Evolutionary conservation across 2,797 vertebrate species (phyloP), one percentile per base, ranked within the genome.

Genomic region (Stomatorhinus walkeri): DNA sequence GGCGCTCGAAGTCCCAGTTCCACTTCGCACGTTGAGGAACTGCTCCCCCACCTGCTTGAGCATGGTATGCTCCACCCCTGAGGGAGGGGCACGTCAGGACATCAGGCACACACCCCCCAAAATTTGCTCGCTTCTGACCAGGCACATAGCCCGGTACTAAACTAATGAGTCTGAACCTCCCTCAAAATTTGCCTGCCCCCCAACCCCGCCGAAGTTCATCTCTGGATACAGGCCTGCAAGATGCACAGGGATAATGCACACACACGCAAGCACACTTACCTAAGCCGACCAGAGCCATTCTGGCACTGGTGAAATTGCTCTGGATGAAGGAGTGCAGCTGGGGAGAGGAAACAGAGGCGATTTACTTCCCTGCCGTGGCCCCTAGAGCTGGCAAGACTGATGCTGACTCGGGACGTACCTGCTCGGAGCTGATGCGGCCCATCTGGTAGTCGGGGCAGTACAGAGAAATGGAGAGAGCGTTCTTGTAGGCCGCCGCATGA

Each of bases 211-310:
- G 1, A 64, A 28, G 61, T 14, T 68, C 9, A 68, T 68, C 28
- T 32, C 24, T 4, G 9, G 22, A 28, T 28, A 68, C 28, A 1
- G 24, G 61, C 61, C 22, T 4, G 61, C 3, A 64, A 5, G 12
- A 72, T 16, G 12, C 14, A 6, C 28, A 36, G 32, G 68, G 28
- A 16, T 72, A 72, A 72, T 72, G 32, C 64, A 88, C 40, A 87
- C 16, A 22, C 7, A 56, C 4, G 52, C 12, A 68, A 56, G 85
- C 68, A 61, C 3, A 87, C 96, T 90, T 95, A 99, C 98, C 98
- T 84, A 99, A 93, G 91, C 98, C 98, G 89, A 99, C 95, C 14
- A 99, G 96, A 88, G 98, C 98, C 97, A 99, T 99, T 92, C 98
- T 96, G 12, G 96, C 93, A 88, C 97, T 99, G 89, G 98, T 99